Evolutionary conservation across 2,113 vertebrate genomes (phyloP).

Genomic region (Halichoerus grypus): DNA sequence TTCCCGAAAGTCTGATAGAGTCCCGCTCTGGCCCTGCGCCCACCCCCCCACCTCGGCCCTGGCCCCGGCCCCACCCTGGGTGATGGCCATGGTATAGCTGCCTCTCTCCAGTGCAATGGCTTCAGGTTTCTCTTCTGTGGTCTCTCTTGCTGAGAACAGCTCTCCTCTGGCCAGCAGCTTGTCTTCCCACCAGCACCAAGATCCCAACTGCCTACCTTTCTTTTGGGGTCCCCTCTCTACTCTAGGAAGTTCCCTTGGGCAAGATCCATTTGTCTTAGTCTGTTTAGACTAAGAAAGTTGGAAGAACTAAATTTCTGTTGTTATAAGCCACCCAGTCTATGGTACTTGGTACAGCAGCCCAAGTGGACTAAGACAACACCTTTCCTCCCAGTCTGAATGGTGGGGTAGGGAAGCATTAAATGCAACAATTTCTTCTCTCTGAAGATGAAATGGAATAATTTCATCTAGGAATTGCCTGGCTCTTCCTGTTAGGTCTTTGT

Average conservation of each 20-base stretch:
- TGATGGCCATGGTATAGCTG: background rate
- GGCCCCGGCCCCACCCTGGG: accelerated
- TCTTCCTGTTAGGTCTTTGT: background rate
- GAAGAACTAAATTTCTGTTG: background rate
- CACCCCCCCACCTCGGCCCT: accelerated
- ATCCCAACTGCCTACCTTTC: background rate
- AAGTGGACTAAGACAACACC: background rate
- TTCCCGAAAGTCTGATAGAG: background rate
- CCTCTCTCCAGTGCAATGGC: background rate
- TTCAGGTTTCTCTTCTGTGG: background rate
- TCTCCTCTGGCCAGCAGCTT: background rate
- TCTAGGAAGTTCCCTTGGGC: background rate
- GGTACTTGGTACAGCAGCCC: background rate
- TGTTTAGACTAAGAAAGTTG: background rate
- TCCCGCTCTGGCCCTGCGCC: background rate
- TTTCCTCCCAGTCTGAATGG: background rate
- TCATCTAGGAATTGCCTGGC: background rate
- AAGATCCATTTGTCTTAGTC: background rate
- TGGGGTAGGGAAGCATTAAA: background rate
- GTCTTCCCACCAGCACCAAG: background rate
- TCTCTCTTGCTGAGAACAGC: background rate
- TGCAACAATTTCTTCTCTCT: background rate
- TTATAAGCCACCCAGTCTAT: background rate
- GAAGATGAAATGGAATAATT: background rate
- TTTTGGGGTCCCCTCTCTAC: background rate